Percentiles rank a stretch among this genome's conserved stretches.
phyloP scores from a whole-genome alignment of 2,888 invertebrate species.

The Nomada lathburiana region DNA sequence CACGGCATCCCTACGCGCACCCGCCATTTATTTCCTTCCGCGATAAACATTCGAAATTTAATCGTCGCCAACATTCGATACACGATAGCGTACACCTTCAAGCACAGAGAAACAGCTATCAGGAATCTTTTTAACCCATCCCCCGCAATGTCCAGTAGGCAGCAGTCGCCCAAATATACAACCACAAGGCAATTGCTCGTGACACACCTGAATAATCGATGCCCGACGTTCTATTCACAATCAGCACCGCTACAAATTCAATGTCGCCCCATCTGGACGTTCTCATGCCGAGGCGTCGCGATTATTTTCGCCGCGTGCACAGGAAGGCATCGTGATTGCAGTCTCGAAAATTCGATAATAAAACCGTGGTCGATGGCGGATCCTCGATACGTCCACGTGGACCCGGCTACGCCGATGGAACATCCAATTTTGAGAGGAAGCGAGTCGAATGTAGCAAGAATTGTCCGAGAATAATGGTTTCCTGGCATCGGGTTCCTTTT shows the following conservation, averaged over 20 bases:
- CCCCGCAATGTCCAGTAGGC: no score
- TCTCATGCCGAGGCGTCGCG: slow-evolving; percentile 3
- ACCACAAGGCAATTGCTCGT: no score
- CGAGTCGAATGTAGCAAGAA: slow-evolving; percentile 61
- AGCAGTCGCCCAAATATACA: no score
- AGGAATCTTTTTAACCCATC: no score
- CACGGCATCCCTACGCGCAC: not conserved
- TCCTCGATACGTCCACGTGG: slow-evolving; percentile 48
- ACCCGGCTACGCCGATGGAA: slow-evolving; percentile 23
- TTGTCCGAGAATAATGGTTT: slow-evolving; percentile 68
- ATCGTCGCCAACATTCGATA: no score
- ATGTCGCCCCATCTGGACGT: not conserved
- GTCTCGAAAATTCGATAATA: slow-evolving; percentile 54
- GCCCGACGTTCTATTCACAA: not conserved
- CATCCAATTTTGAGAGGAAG: slow-evolving; percentile 64
- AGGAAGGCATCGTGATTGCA: slow-evolving; percentile 53
- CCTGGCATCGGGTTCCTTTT: slow-evolving; percentile 66
- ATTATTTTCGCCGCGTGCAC: slow-evolving; percentile 38
- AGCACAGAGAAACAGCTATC: no score
- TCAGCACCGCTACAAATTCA: slow-evolving; percentile 7
- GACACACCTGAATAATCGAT: not conserved
- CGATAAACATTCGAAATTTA: no score
- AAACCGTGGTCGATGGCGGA: slow-evolving; percentile 28
- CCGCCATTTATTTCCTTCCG: not conserved
- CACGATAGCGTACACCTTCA: no score